These are phyloP conservation scores for Lycophotia porphyrea DNA, from an alignment of 2,888 invertebrate species.

Conservation along the genomic window DNA sequence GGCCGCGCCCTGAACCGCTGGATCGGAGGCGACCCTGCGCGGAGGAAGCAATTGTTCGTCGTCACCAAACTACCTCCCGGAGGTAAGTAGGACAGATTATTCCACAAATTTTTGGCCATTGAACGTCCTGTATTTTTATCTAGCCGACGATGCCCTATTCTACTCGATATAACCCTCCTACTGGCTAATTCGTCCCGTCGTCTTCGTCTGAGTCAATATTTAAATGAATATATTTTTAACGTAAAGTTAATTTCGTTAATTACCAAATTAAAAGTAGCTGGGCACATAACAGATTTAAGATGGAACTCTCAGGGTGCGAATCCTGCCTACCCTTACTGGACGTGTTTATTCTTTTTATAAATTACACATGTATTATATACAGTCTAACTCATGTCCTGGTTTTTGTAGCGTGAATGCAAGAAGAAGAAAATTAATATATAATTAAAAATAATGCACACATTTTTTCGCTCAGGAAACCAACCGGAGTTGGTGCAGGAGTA, in stretches of 20 bases:
- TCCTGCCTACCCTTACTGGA: not conserved
- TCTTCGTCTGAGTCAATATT: not conserved
- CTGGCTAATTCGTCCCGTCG: too few species aligned
- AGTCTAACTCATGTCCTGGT: not conserved
- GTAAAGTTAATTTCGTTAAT: not conserved
- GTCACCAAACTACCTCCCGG: constrained; percentile 95
- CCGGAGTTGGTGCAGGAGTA: constrained; percentile 92
- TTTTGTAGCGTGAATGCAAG: too few species aligned
- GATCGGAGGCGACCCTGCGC: constrained; percentile 92
- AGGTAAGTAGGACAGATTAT: constrained; percentile 78
- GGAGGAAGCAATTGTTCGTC: constrained; percentile 94
- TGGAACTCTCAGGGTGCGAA: not conserved
- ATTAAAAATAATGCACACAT: not conserved
- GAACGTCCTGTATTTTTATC: not conserved
- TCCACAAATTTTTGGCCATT: not conserved
- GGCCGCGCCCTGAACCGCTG: constrained; percentile 93
- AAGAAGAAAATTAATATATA: not conserved
- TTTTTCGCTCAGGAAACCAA: constrained; percentile 86
- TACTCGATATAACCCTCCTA: not conserved
- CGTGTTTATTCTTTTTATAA: not conserved
- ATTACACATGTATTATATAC: not conserved
- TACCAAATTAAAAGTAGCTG: not conserved
- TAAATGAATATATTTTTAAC: not conserved
- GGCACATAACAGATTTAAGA: not conserved
- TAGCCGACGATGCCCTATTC: not conserved